phyloP scores from a whole-genome alignment of 2,888 invertebrate genomes.

The Troides aeacus region DNA sequence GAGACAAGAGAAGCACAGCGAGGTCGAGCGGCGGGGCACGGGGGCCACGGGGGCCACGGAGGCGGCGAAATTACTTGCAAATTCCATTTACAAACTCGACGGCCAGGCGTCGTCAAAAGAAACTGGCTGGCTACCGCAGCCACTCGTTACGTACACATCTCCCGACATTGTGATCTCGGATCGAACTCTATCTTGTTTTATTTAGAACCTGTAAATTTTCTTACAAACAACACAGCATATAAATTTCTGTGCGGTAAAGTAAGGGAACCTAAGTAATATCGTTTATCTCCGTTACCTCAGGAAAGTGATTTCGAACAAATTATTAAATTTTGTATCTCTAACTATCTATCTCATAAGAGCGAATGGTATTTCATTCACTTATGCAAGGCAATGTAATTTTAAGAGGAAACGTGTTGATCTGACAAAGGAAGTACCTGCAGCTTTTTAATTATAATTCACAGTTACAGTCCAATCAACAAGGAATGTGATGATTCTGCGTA shows the following conservation, averaged over 20 bases:
- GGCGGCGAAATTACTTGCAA: conserved; percentile 77
- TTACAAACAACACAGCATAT: background rate
- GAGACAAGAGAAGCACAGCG: conserved; percentile 74
- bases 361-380: too few species aligned
- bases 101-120: conserved; percentile 65
- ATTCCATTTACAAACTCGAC: conserved; percentile 76
- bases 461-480: too few species aligned
- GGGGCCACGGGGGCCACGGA: conserved; percentile 45
- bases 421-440: too few species aligned
- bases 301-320: background rate
- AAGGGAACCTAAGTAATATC: background rate
- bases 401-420: too few species aligned
- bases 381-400: too few species aligned
- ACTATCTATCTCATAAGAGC: too few species aligned
- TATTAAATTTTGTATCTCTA: too few species aligned
- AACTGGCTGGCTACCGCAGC: conserved; percentile 45
- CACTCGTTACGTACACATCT: conserved; percentile 22
- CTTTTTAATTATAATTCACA: too few species aligned
- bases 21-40: conserved; percentile 45
- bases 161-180: conserved; percentile 17
- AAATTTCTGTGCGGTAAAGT: background rate
- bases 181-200: conserved; percentile 17
- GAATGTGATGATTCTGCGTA: too few species aligned
- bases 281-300: background rate
- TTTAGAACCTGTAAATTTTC: background rate